Conservation (phyloP, 2,888 invertebrate genomes). For the Dicyrtoma fusca region DNA sequence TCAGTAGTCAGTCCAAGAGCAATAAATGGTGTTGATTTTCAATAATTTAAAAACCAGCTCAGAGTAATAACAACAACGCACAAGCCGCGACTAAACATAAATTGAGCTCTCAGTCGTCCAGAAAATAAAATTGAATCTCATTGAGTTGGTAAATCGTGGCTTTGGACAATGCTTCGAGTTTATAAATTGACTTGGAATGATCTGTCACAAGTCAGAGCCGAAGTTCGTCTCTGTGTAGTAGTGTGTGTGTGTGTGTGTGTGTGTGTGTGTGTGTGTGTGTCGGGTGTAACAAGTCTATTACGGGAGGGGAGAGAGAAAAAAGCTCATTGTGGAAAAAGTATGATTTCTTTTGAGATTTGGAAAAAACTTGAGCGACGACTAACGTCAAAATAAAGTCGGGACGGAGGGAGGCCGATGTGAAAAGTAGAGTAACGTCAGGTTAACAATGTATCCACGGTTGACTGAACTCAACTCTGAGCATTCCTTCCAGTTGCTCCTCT, state of each 20-base stretch:
- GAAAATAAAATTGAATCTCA: not conserved
- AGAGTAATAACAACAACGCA: no score
- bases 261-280: no score
- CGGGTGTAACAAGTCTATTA: no score
- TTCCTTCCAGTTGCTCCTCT: constrained; percentile 7
- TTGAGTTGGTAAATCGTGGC: constrained; percentile 6
- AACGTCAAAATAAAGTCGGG: constrained; percentile 34
- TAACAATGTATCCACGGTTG: constrained; percentile 22
- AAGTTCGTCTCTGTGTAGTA: no score
- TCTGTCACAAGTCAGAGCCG: not conserved
- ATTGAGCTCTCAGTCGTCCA: not conserved
- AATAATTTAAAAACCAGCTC: no score
- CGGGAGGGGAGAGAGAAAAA: constrained; percentile 1
- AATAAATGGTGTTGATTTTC: no score
- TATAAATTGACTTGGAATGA: constrained; percentile 23
- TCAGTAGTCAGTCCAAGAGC: no score
- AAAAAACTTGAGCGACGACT: constrained; percentile 13
- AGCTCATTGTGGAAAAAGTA: not conserved
- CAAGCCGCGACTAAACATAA: no score
- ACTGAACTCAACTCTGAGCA: constrained; percentile 17
- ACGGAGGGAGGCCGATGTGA: not conserved
- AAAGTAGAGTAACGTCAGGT: constrained; percentile 16
- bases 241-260: no score
- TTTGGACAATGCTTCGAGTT: constrained; percentile 12
- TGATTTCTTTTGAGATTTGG: constrained; percentile 10